phyloP scores from a whole-genome alignment of 1,140 invertebrate species.

The Armadillidium nasatum region DNA sequence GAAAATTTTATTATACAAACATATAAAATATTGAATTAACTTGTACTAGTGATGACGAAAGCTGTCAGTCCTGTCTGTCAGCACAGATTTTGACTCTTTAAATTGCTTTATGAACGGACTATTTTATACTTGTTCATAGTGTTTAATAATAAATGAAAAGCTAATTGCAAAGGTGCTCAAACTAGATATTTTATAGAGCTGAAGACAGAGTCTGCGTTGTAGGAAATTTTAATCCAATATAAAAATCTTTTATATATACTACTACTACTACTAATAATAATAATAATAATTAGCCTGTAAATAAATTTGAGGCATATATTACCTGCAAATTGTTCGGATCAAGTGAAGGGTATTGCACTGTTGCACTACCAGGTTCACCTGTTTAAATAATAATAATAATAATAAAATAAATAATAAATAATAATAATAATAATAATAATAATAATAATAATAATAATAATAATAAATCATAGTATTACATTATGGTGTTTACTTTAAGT shows the following conservation, averaged over 20 bases:
- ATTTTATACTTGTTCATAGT: too few species aligned
- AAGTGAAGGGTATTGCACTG: not conserved
- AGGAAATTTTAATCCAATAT: too few species aligned
- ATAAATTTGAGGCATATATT: not conserved
- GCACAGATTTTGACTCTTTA: too few species aligned
- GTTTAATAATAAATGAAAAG: too few species aligned
- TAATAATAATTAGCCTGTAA: not conserved
- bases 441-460: not conserved
- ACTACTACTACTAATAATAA: not conserved
- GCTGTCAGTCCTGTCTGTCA: too few species aligned
- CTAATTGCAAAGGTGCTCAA: too few species aligned
- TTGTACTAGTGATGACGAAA: too few species aligned
- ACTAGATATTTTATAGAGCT: too few species aligned
- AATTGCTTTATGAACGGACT: too few species aligned
- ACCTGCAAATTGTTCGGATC: not conserved
- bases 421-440: not conserved
- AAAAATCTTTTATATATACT: too few species aligned
- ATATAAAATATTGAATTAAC: not conserved
- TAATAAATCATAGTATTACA: not conserved
- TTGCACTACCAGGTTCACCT: not conserved
- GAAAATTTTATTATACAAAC: constrained; percentile 25
- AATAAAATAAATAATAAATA: not conserved
- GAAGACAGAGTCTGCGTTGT: too few species aligned
- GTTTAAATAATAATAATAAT: not conserved
- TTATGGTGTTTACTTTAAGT: not conserved